Percentiles rank a stretch among this genome's conserved stretches.
Evolutionary conservation across 2,797 vertebrate species (phyloP).

Genomic region (Alosa sapidissima): DNA sequence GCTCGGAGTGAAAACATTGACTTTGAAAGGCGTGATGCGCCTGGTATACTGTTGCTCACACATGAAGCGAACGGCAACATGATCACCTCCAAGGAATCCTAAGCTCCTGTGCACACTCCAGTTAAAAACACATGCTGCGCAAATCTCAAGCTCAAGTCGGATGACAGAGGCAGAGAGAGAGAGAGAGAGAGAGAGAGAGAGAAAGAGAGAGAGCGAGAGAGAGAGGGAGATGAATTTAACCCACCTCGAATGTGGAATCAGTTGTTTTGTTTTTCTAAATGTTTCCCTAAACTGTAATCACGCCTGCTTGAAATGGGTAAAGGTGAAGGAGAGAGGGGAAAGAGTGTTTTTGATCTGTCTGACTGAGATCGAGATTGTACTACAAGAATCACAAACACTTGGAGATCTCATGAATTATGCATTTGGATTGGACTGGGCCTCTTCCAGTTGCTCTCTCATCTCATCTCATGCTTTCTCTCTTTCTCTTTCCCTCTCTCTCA

Average conservation of each 20-base stretch:
- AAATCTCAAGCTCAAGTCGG: background rate
- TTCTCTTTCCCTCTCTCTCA: background rate
- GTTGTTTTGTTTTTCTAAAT: background rate
- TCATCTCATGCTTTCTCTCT: background rate
- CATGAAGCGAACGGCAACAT: background rate
- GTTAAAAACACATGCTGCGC: background rate
- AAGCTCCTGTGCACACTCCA: background rate
- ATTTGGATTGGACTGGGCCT: conserved; percentile 23
- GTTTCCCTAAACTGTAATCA: background rate
- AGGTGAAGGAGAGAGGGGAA: background rate
- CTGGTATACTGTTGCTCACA: background rate
- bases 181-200: background rate
- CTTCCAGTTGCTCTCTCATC: background rate
- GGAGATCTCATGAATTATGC: background rate
- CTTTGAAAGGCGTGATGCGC: conserved; percentile 6
- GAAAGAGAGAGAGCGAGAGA: background rate
- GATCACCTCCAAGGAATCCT: conserved; percentile 6
- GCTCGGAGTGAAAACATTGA: background rate
- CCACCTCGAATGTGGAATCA: background rate
- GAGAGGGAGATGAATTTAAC: background rate
- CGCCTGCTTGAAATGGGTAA: background rate
- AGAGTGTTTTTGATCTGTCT: background rate
- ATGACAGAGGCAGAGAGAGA: background rate
- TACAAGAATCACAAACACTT: background rate
- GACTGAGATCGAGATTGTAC: background rate